phyloP scores from a whole-genome alignment of 1,140 invertebrate genomes.

The Microvelia longipes region DNA sequence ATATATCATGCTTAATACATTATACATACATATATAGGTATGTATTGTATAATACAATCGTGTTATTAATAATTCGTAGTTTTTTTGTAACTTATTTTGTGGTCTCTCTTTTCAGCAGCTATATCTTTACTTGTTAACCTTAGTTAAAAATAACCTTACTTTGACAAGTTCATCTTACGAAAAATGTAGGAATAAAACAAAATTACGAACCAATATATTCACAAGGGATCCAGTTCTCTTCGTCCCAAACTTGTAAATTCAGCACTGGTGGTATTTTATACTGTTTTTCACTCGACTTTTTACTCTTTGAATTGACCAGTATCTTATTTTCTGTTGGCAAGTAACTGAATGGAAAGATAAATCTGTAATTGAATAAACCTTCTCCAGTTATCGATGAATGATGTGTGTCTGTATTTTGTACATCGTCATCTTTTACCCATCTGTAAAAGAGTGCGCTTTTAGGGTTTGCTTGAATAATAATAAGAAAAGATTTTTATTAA shows the following conservation, averaged over 20 bases:
- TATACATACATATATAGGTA: too few species aligned
- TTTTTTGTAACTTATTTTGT: too few species aligned
- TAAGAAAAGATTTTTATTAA: not conserved
- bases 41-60: too few species aligned
- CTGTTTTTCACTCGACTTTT: slow-evolving; percentile 22
- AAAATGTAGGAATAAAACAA: too few species aligned
- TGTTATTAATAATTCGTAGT: too few species aligned
- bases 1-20: too few species aligned
- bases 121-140: too few species aligned
- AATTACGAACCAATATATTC: slow-evolving; percentile 69
- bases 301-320: slow-evolving; percentile 28
- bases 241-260: slow-evolving; percentile 42
- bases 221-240: slow-evolving; percentile 56
- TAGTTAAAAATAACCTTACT: too few species aligned
- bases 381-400: slow-evolving; percentile 61
- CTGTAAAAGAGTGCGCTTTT: slow-evolving; percentile 23
- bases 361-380: slow-evolving; percentile 82
- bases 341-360: slow-evolving; percentile 69
- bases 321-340: slow-evolving; percentile 61
- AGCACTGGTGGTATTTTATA: slow-evolving; percentile 35
- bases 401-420: slow-evolving; percentile 70
- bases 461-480: not conserved
- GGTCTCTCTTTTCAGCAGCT: too few species aligned
- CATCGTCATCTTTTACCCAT: slow-evolving; percentile 49
- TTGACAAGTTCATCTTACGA: too few species aligned